Percentiles rank a stretch among this genome's conserved stretches.
phyloP scores from a whole-genome alignment of 2,797 vertebrate genomes.

The Crotalus adamanteus region DNA sequence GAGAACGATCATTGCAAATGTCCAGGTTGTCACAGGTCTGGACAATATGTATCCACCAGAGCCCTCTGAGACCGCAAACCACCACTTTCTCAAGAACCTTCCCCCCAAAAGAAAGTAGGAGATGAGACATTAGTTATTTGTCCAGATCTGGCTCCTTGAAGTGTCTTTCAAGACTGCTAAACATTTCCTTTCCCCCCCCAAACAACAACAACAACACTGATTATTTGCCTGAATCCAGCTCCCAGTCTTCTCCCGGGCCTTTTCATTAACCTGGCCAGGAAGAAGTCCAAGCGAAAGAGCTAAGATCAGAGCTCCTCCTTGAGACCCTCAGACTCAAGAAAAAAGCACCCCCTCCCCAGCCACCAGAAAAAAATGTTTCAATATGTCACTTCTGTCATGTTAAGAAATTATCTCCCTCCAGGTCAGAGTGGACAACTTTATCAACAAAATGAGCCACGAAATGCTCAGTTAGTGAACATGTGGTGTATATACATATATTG shows the following conservation, averaged over 20 bases:
- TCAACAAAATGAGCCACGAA: neutral
- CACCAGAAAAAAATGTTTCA: neutral
- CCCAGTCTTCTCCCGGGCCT: neutral
- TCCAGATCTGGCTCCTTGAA: neutral
- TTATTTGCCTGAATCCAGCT: neutral
- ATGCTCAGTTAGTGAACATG: neutral
- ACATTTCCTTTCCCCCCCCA: neutral
- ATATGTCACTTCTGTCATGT: neutral
- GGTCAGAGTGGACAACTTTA: neutral
- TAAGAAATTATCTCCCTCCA: neutral
- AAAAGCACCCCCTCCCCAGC: neutral
- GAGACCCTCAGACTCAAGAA: neutral
- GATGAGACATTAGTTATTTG: neutral
- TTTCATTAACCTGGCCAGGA: neutral
- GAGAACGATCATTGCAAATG: neutral
- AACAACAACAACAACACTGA: neutral
- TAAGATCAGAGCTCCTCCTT: neutral
- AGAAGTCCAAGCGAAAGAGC: neutral
- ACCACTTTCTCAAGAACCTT: neutral
- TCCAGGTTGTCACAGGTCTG: neutral
- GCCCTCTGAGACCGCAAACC: neutral
- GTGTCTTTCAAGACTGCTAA: neutral
- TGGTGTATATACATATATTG: neutral
- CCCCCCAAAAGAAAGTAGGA: neutral
- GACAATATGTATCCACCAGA: neutral